phyloP scores from a whole-genome alignment of 1,140 invertebrate genomes.

The Plutomurus gul region DNA sequence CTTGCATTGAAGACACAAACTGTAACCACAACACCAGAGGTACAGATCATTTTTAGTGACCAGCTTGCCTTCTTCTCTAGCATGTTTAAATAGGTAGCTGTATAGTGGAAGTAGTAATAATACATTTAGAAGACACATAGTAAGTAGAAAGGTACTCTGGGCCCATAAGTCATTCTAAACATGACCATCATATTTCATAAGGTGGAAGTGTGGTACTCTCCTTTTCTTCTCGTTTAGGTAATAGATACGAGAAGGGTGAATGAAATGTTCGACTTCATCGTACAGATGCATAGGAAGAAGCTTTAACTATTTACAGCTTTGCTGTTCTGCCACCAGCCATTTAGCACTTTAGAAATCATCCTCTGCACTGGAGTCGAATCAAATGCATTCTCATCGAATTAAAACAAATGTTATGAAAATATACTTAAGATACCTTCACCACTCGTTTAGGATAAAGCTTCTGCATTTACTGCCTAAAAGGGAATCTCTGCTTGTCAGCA shows the following conservation, averaged over 20 bases:
- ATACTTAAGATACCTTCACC: not conserved
- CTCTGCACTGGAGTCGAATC: not conserved
- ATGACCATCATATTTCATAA: not conserved
- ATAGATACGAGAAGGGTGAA: not conserved
- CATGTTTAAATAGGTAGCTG: too few relatives aligned
- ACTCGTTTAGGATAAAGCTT: not conserved
- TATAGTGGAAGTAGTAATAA: too few relatives aligned
- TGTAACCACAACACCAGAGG: too few relatives aligned
- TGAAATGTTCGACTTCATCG: slow-evolving; percentile 16
- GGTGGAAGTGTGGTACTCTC: not conserved
- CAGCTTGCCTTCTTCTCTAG: too few relatives aligned
- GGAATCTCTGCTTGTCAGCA: slow-evolving; percentile 12
- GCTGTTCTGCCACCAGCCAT: slow-evolving; percentile 7
- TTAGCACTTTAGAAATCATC: not conserved
- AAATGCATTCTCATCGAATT: not conserved
- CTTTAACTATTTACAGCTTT: not conserved
- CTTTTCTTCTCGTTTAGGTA: not conserved
- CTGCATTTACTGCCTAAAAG: not conserved
- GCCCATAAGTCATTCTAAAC: slow-evolving; percentile 20
- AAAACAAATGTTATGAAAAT: not conserved
- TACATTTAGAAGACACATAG: too few relatives aligned
- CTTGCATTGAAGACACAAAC: too few relatives aligned
- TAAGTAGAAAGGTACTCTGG: not conserved
- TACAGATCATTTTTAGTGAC: too few relatives aligned
- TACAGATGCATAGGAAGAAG: not conserved